Conservation (phyloP, 2,797 vertebrate genomes). For the Oryzias sinensis region DNA sequence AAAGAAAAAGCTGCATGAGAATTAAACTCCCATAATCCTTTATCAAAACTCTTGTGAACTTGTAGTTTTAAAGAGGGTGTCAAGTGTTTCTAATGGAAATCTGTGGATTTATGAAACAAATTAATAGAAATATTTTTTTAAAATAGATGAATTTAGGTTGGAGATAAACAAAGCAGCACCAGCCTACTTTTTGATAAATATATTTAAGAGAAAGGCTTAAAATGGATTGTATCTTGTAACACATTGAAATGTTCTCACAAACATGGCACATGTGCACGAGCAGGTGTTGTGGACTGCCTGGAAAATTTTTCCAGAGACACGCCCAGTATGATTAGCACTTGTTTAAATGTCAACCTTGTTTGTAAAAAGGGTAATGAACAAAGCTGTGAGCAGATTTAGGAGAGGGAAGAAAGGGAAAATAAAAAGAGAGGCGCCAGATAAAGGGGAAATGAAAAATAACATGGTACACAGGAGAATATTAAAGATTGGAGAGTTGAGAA, state of each 20-base stretch:
- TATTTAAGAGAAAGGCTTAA: neutral
- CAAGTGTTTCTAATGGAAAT: too few species aligned
- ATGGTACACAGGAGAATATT: neutral
- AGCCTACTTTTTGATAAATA: neutral
- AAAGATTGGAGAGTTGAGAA: constrained; percentile 31
- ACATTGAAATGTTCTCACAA: neutral
- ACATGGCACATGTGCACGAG: neutral
- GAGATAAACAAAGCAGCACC: neutral
- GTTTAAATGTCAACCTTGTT: constrained; percentile 68
- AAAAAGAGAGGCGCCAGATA: neutral
- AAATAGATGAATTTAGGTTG: neutral
- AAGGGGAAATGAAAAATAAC: constrained; percentile 11
- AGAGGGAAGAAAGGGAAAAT: neutral
- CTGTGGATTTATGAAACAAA: too few species aligned
- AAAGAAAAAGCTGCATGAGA: too few species aligned
- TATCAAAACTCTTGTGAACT: too few species aligned
- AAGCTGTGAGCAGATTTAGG: constrained; percentile 16
- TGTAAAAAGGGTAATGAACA: constrained; percentile 57
- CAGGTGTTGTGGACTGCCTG: constrained; percentile 36
- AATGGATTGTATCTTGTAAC: neutral
- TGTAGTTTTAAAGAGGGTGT: too few species aligned
- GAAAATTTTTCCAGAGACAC: constrained; percentile 57
- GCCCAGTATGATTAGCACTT: constrained; percentile 60
- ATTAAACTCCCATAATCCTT: too few species aligned
- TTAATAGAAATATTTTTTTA: too few species aligned